Percentiles rank a stretch among this genome's conserved stretches.
Evolutionary conservation across 2,888 invertebrate species (phyloP).

Genomic region (Magallana nippona): DNA sequence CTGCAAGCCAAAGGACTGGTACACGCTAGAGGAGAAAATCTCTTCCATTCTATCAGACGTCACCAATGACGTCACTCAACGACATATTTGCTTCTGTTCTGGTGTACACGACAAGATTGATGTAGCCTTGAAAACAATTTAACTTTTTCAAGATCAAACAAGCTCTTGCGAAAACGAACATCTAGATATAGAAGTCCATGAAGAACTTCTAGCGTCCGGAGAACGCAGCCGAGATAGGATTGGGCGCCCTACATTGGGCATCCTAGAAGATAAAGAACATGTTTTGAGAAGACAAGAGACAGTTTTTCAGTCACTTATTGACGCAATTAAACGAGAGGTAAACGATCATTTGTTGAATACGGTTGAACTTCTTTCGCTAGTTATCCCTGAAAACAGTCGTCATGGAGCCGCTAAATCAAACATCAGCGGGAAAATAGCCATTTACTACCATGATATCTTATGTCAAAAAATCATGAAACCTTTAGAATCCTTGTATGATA

Average conservation of each 20-base stretch:
- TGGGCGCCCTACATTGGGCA: not conserved
- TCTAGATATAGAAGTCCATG: too few species aligned
- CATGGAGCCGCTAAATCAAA: not conserved
- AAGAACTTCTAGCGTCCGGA: too few species aligned
- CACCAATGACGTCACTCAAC: slow-evolving; percentile 4
- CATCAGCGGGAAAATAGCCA: slow-evolving; percentile 66
- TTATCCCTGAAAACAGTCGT: not conserved
- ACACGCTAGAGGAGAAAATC: slow-evolving; percentile 69
- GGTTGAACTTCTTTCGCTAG: not conserved
- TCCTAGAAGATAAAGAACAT: not conserved
- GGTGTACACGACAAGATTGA: slow-evolving; percentile 40
- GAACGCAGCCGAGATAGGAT: too few species aligned
- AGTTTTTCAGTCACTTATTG: slow-evolving; percentile 39
- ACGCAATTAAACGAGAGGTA: slow-evolving; percentile 52
- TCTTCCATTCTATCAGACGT: slow-evolving; percentile 49
- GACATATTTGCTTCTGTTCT: slow-evolving; percentile 39
- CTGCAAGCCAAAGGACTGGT: slow-evolving; percentile 68
- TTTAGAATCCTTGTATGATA: slow-evolving; percentile 65
- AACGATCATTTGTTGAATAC: slow-evolving; percentile 54
- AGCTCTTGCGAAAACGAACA: too few species aligned
- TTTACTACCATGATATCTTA: slow-evolving; percentile 72
- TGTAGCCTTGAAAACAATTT: not conserved
- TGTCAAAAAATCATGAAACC: slow-evolving; percentile 63
- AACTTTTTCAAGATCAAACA: not conserved
- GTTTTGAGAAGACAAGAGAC: not conserved